phyloP scores from a whole-genome alignment of 2,888 invertebrate species.

The Uloborus plumipes region DNA sequence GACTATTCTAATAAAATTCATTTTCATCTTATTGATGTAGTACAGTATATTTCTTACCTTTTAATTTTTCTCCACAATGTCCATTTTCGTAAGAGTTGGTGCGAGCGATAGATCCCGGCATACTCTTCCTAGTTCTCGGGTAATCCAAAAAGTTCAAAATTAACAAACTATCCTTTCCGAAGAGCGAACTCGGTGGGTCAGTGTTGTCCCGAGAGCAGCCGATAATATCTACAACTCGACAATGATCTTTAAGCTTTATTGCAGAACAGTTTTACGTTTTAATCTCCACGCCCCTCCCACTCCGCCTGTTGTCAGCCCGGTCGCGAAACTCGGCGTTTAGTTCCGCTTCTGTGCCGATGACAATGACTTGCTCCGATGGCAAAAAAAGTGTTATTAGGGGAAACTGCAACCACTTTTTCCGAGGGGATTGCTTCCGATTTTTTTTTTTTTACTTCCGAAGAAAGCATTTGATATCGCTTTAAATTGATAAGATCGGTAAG shows the following conservation, averaged over 20 bases:
- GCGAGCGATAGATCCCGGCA: conserved; percentile 29
- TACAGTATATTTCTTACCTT: conserved; percentile 14
- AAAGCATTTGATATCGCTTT: too few relatives aligned
- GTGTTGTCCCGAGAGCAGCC: neutral
- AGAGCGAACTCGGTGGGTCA: neutral
- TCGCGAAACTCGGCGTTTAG: conserved; percentile 47
- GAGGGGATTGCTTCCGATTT: too few relatives aligned
- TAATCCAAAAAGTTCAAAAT: too few relatives aligned
- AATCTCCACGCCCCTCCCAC: conserved; percentile 8
- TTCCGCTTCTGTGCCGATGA: conserved; percentile 44
- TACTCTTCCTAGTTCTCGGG: neutral
- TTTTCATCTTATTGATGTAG: too few relatives aligned
- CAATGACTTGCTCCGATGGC: conserved; percentile 15
- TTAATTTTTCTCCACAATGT: neutral
- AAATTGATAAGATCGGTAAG: too few relatives aligned
- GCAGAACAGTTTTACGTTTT: conserved; percentile 17
- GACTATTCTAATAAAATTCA: too few relatives aligned
- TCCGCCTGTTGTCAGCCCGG: neutral
- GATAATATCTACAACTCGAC: conserved; percentile 10
- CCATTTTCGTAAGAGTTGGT: conserved; percentile 27
- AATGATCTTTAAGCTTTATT: conserved; percentile 44
- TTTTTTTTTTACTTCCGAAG: too few relatives aligned
- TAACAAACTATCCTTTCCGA: too few relatives aligned
- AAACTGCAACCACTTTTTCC: too few relatives aligned
- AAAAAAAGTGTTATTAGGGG: too few relatives aligned